Percentiles rank a stretch among this genome's conserved stretches.
phyloP scores from a whole-genome alignment of 2,888 invertebrate species.

The Cinara cedri region DNA sequence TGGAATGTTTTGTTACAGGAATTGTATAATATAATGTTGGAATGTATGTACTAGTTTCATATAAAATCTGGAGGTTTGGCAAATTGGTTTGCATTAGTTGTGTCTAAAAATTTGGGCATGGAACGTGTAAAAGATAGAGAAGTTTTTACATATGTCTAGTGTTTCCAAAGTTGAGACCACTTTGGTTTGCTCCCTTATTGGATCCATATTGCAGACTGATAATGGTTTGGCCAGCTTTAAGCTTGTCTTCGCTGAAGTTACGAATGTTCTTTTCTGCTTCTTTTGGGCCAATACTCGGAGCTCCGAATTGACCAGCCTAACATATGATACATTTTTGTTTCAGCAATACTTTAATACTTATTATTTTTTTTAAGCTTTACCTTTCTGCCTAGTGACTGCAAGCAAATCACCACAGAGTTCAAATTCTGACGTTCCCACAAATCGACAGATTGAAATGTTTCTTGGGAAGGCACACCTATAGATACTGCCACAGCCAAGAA shows the following conservation, averaged over 20 bases:
- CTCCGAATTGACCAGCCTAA: conserved; percentile 80
- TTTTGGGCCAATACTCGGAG: conserved; percentile 92
- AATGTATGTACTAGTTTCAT: not conserved
- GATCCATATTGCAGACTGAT: conserved; percentile 96
- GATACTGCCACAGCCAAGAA: conserved; percentile 84
- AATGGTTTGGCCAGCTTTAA: conserved; percentile 89
- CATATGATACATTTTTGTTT: conserved; percentile 58
- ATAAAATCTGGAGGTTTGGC: not conserved
- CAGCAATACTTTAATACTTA: not conserved
- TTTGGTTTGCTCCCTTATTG: conserved; percentile 96
- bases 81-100: not conserved
- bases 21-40: conserved; percentile 20
- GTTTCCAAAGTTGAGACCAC: conserved; percentile 96
- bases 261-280: conserved; percentile 95
- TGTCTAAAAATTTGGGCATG: conserved; percentile 22
- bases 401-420: conserved; percentile 92
- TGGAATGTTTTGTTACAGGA: conserved; percentile 11
- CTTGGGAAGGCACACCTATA: conserved; percentile 90
- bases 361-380: conserved; percentile 64
- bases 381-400: conserved; percentile 94
- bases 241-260: conserved; percentile 91
- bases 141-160: conserved; percentile 90
- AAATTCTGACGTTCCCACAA: conserved; percentile 96
- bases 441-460: conserved; percentile 97
- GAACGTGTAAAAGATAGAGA: not conserved